Percentiles rank a stretch among this genome's conserved stretches.
Evolutionary conservation across 2,888 invertebrate genomes (phyloP).

Genomic region (Muscina levida): DNA sequence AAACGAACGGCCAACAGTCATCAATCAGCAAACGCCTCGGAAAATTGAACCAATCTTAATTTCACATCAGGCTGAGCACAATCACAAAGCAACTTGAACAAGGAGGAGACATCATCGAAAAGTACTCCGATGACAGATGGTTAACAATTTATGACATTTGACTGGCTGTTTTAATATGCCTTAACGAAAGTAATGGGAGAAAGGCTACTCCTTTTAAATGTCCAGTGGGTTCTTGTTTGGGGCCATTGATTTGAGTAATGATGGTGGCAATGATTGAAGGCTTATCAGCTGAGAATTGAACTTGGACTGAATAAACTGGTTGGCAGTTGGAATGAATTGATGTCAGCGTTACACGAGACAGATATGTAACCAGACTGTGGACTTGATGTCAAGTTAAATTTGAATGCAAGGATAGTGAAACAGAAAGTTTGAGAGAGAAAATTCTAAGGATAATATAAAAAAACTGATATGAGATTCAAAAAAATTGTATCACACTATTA

Average conservation of each 20-base stretch:
- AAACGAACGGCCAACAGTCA: background rate
- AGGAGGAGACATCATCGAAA: background rate
- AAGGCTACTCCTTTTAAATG: too few species aligned
- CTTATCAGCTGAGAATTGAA: too few species aligned
- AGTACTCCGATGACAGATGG: constrained; percentile 44
- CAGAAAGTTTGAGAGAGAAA: too few species aligned
- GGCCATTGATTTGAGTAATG: constrained; percentile 50
- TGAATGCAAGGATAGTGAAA: too few species aligned
- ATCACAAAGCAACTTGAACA: constrained; percentile 6
- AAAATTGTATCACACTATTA: too few species aligned
- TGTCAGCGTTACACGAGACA: too few species aligned
- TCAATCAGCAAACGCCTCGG: background rate
- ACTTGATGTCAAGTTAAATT: too few species aligned
- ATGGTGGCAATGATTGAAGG: constrained; percentile 38
- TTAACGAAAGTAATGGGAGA: constrained; percentile 23
- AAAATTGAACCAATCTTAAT: background rate
- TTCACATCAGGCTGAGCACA: constrained; percentile 13
- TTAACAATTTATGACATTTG: constrained; percentile 59
- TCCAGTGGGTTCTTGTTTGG: background rate
- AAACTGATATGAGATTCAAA: too few species aligned
- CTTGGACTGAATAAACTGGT: constrained; percentile 7
- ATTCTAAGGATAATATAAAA: too few species aligned
- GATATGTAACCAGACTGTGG: too few species aligned
- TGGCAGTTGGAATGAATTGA: background rate
- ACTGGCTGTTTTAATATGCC: constrained; percentile 40